phyloP scores from a whole-genome alignment of 2,888 invertebrate genomes.

The Copidosoma aretas region DNA sequence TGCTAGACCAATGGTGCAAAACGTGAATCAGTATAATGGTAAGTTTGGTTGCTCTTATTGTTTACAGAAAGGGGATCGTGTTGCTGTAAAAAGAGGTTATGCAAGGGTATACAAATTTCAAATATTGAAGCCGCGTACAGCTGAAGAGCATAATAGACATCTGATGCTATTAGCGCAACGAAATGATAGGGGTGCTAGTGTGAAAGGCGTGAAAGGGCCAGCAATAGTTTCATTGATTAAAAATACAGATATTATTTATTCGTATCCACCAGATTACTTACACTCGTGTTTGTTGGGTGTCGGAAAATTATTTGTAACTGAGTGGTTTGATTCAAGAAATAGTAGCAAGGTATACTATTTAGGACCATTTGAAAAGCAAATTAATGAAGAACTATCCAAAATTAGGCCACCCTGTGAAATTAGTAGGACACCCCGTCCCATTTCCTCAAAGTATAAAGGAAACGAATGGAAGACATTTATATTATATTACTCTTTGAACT shows the following conservation, averaged over 20 bases:
- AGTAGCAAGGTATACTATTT: slow-evolving; percentile 17
- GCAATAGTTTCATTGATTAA: slow-evolving; percentile 2
- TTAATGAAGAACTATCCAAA: slow-evolving; percentile 20
- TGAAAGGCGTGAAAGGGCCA: slow-evolving; percentile 13
- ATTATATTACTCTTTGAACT: slow-evolving; percentile 37
- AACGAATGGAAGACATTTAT: slow-evolving; percentile 38
- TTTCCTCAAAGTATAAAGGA: slow-evolving; percentile 29
- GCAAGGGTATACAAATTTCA: neutral
- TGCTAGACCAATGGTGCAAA: slow-evolving; percentile 1
- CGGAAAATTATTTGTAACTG: slow-evolving; percentile 26
- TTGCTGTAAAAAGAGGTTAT: neutral
- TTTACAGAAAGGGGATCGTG: slow-evolving; percentile 7
- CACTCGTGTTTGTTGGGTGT: slow-evolving; percentile 37
- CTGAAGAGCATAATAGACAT: neutral
- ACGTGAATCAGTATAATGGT: slow-evolving; percentile 30
- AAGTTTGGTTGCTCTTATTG: slow-evolving; percentile 37
- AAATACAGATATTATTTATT: slow-evolving; percentile 29
- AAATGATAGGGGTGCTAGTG: neutral
- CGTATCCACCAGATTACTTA: too few relatives aligned
- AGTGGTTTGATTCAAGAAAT: slow-evolving; percentile 30
- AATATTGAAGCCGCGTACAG: neutral
- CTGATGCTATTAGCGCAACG: neutral
- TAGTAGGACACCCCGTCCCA: slow-evolving; percentile 20
- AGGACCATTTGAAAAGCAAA: slow-evolving; percentile 9
- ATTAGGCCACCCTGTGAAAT: slow-evolving; percentile 32